phyloP scores from a whole-genome alignment of 2,113 vertebrate species.

The Dendropsophus ebraccatus region DNA sequence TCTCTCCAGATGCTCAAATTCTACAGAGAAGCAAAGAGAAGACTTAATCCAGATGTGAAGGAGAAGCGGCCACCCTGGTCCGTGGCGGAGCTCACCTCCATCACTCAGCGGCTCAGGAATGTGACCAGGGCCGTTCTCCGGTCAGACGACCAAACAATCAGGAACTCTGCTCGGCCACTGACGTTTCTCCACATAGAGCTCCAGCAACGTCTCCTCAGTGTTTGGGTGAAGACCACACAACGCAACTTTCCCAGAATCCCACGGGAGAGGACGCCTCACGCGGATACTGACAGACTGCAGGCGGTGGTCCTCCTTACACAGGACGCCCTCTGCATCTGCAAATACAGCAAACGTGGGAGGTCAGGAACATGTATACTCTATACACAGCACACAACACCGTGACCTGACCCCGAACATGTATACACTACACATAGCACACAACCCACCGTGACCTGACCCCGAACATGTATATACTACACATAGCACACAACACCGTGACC shows the following conservation, averaged over 20 bases:
- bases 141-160: conserved; percentile 47
- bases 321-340: conserved; percentile 74
- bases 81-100: conserved; percentile 66
- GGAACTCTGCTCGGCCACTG: conserved; percentile 61
- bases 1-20: not conserved
- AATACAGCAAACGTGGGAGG: no score
- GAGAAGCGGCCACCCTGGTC: no score
- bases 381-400: no score
- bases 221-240: conserved; percentile 69
- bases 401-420: no score
- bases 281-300: conserved; percentile 66
- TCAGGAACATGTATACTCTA: no score
- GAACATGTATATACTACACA: no score
- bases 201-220: conserved; percentile 63
- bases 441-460: no score
- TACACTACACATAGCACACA: no score
- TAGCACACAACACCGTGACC: no score
- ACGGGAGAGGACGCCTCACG: conserved; percentile 69
- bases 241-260: conserved; percentile 71
- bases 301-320: conserved; percentile 69
- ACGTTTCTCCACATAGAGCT: conserved; percentile 74
- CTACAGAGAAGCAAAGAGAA: not conserved
- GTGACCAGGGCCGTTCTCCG: conserved; percentile 70
- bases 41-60: not conserved
- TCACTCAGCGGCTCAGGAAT: conserved; percentile 66